A percentile compares a stretch with the other conserved stretches of the same genome.
Evolutionary conservation across 1,140 invertebrate genomes (phyloP).

Genomic region (Brachionus rubens): DNA sequence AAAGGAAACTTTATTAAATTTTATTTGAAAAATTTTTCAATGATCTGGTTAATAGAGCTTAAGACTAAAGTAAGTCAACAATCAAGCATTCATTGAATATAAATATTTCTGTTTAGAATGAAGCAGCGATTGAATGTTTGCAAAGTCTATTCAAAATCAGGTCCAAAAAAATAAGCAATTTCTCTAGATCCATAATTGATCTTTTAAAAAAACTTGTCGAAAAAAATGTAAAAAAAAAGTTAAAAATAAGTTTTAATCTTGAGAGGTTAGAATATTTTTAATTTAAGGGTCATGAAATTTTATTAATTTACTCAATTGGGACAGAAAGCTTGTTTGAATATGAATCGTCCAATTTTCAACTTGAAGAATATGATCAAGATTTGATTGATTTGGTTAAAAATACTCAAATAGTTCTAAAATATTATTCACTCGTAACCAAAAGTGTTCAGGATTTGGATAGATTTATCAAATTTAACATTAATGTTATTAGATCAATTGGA

Average conservation of each 20-base stretch:
- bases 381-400: background rate
- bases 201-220: background rate
- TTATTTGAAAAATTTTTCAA: background rate
- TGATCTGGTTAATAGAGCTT: slow-evolving; percentile 1
- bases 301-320: background rate
- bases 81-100: background rate
- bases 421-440: background rate
- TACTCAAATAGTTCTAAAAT: background rate
- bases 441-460: too few species aligned
- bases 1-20: background rate
- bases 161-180: background rate
- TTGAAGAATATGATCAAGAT: background rate
- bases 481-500: too few species aligned
- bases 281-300: background rate
- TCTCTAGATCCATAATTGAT: background rate
- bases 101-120: too few species aligned
- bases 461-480: too few species aligned
- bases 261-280: too few species aligned
- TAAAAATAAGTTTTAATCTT: too few species aligned
- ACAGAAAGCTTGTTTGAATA: background rate
- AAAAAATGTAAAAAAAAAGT: too few species aligned
- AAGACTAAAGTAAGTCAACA: too few species aligned
- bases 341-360: background rate
- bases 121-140: background rate
- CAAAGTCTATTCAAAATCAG: background rate